Evolutionary conservation across 2,797 vertebrate species (phyloP).

Genomic region (Pygocentrus nattereri): DNA sequence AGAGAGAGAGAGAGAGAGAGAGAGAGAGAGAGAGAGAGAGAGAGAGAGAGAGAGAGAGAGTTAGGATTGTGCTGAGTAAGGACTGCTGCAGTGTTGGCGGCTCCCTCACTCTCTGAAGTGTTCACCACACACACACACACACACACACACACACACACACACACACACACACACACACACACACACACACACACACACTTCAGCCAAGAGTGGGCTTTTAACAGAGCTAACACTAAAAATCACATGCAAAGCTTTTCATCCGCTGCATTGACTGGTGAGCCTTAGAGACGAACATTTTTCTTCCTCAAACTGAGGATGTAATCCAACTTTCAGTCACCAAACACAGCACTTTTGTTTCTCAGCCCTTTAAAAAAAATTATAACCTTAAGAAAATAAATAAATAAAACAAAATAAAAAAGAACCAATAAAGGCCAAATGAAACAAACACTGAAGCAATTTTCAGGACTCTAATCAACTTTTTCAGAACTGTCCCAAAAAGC

Average conservation of each 20-base stretch:
- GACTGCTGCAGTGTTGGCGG: slow-evolving; percentile 36
- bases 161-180: slow-evolving; percentile 20
- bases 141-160: slow-evolving; percentile 6
- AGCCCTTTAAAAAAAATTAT: no score
- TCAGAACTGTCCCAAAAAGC: no score
- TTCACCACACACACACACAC: slow-evolving; percentile 7
- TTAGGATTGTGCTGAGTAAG: slow-evolving; percentile 51
- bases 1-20: no score
- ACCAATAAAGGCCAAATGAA: no score
- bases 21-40: neutral
- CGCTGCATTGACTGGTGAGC: neutral
- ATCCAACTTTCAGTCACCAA: no score
- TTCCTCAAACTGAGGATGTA: no score
- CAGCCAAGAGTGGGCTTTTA: neutral
- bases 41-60: neutral
- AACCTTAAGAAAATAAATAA: no score
- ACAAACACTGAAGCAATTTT: no score
- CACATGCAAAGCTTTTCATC: no score
- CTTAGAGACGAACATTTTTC: neutral
- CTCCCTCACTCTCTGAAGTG: slow-evolving; percentile 30
- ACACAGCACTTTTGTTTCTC: no score
- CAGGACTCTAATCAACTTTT: no score
- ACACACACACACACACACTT: neutral
- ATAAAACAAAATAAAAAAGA: no score
- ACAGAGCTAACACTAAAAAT: neutral